A percentile compares a stretch with the other conserved stretches of the same genome.
Conservation (phyloP, 2,888 invertebrate genomes). For the Lithophane ornitopus region DNA sequence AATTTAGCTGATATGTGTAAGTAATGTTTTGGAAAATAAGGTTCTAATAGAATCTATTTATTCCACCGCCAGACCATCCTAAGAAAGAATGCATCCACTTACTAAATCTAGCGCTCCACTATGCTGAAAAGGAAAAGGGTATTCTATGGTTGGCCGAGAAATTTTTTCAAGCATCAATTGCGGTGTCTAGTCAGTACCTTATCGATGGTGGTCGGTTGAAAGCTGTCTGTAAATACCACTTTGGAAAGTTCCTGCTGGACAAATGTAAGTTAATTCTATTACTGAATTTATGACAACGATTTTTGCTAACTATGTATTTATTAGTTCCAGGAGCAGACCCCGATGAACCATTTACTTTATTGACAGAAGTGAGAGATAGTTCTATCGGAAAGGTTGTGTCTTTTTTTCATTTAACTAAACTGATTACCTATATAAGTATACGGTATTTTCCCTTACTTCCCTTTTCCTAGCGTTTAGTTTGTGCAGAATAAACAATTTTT, state of each 20-base stretch:
- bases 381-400: slow-evolving; percentile 82
- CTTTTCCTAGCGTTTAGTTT: no score
- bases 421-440: no score
- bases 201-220: slow-evolving; percentile 88
- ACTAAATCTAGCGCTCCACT: slow-evolving; percentile 82
- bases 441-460: not conserved
- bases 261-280: slow-evolving; percentile 82
- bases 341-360: slow-evolving; percentile 81
- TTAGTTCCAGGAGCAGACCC: slow-evolving; percentile 84
- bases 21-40: not conserved
- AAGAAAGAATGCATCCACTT: slow-evolving; percentile 85
- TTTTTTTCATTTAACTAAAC: not conserved
- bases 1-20: not conserved
- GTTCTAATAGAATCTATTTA: slow-evolving; percentile 3
- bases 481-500: no score
- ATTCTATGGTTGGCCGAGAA: slow-evolving; percentile 91
- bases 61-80: slow-evolving; percentile 73
- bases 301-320: not conserved
- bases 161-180: slow-evolving; percentile 86
- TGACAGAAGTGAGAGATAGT: slow-evolving; percentile 83
- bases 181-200: slow-evolving; percentile 82
- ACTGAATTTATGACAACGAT: not conserved
- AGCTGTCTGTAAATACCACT: slow-evolving; percentile 88
- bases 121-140: slow-evolving; percentile 84
- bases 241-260: slow-evolving; percentile 88